Conservation (phyloP, 2,888 invertebrate species). For the Digitonthophagus gazella region DNA sequence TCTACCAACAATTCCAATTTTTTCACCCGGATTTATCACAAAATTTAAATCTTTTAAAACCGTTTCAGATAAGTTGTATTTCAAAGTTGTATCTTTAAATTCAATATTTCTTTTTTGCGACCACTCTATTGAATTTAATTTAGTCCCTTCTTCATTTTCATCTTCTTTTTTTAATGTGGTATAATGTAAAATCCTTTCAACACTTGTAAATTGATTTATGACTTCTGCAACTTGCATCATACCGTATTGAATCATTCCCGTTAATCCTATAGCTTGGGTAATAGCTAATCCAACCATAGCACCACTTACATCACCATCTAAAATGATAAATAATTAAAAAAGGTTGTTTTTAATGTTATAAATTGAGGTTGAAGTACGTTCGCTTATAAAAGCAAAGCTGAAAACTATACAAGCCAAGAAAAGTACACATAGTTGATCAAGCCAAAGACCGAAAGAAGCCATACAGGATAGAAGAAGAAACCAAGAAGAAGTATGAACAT, state of each 20-base stretch:
- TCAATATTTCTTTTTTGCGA: conserved; percentile 59
- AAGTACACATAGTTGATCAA: conserved; percentile 60
- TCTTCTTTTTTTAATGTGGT: conserved; percentile 69
- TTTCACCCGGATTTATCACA: conserved; percentile 61
- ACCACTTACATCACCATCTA: conserved; percentile 44
- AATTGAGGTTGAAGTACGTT: conserved; percentile 47
- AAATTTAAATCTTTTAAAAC: conserved; percentile 69
- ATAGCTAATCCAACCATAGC: conserved; percentile 68
- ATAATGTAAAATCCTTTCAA: conserved; percentile 77
- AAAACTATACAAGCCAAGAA: conserved; percentile 62
- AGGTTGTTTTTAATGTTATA: neutral
- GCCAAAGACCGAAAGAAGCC: conserved; percentile 64
- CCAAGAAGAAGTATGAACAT: conserved; percentile 65
- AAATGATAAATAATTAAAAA: conserved; percentile 11
- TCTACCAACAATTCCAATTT: conserved; percentile 80
- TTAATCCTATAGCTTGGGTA: conserved; percentile 66
- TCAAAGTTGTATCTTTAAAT: conserved; percentile 61
- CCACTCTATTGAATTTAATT: conserved; percentile 47
- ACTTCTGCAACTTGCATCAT: conserved; percentile 73
- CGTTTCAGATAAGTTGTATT: conserved; percentile 62
- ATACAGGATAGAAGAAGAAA: conserved; percentile 61
- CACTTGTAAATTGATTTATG: conserved; percentile 69
- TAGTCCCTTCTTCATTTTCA: neutral
- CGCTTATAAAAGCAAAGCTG: conserved; percentile 58
- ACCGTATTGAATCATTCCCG: conserved; percentile 76